Base-by-base conservation (phyloP, 64 coral and sea anemone genomes). In the Dendronephthya gigantea region DNA sequence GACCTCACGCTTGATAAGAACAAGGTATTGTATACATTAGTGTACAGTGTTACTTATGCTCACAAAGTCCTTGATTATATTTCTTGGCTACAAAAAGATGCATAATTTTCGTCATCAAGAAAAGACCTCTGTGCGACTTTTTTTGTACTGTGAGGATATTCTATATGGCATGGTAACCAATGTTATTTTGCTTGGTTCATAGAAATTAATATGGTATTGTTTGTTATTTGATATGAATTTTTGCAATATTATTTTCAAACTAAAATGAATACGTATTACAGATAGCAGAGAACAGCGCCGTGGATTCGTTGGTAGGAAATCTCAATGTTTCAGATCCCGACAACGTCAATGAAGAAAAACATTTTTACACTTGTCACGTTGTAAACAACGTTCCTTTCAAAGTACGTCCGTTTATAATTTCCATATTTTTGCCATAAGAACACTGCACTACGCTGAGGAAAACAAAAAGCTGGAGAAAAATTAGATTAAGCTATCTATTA, bases 301-400 rank as follows among this genome's bases (percentile, higher is more conserved):
- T 35, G 48, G 88, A 50, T 51, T 86, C 86, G 19, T 48, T 92
- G 35, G 86, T 96, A 8, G 94, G 94, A 29, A 68, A 65, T 31
- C 90, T 96, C 25, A 37, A 5, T 39, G 91, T 96, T 2, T 27
- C 72, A 0, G 94, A 96, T 37, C 91, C 94, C 0, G 94, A 96
- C 17, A 96, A 96, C 50, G 28, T 58, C 28, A 84, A 90, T 2
- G 15, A 92, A 7, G 68, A 83, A 10, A 39, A 87, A 85, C 94
- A 96, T 48, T 58, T 41, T 35, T 92, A 90, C 30, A 28, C 36
- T 1, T 96, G 94, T 68, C 22, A 86, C 0, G 89, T 92, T 2
- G 83, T 29, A 38, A 88, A 92, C 47, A 45, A 70, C 28, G 81
- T 51, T 33, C 94, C 94, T 41, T 96, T 96, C 56, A 87, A 89